Evolutionary conservation across 2,797 vertebrate genomes (phyloP), one percentile per base, ranked within the genome.

Genomic region (Sebastes taczanowskii): DNA sequence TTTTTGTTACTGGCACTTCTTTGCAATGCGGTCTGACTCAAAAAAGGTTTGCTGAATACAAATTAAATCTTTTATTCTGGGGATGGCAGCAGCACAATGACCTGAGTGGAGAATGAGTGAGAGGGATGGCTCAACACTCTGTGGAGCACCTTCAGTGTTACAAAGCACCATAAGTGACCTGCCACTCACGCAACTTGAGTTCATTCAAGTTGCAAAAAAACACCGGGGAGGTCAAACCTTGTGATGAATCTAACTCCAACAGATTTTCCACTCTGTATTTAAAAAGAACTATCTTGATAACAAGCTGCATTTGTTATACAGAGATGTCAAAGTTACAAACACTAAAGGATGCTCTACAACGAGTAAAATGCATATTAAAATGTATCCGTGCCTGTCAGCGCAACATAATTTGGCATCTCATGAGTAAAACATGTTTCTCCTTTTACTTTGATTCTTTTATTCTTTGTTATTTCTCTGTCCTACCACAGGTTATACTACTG

Each of bases 81-180:
- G 74, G 78, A 35, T 34, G 65, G 71, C 88, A 85, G 79, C 71
- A 35, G 68, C 80, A 88, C 79, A 88, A 88, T 70, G 74, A 81
- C 65, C 64, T 63, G 30, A 79, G 77, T 14, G 25, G 63, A 70
- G 53, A 86, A 73, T 68, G 35, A 89, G 71, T 60, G 29, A 69
- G 63, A 70, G 75, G 53, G 55, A 75, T 71, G 74, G 73, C 23
- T 83, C 59, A 35, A 79, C 68, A 78, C 68, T 75, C 73, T 20
- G 72, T 7, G 38, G 65, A 80, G 69, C 78, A 81, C 27, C 65
- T 80, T 83, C 65, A 74, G 77, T 22, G 74, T 80, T 27, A 87
- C 85, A 83, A 88, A 86, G 78, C 78, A 42, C 25, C 58, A 16
- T 78, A 89, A 89, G 82, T 89, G 79, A 90, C 83, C 85, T 89